A percentile compares a stretch with the other conserved stretches of the same genome.
Conservation (phyloP, 2,797 vertebrate genomes). For the Gymnocypris eckloni region DNA sequence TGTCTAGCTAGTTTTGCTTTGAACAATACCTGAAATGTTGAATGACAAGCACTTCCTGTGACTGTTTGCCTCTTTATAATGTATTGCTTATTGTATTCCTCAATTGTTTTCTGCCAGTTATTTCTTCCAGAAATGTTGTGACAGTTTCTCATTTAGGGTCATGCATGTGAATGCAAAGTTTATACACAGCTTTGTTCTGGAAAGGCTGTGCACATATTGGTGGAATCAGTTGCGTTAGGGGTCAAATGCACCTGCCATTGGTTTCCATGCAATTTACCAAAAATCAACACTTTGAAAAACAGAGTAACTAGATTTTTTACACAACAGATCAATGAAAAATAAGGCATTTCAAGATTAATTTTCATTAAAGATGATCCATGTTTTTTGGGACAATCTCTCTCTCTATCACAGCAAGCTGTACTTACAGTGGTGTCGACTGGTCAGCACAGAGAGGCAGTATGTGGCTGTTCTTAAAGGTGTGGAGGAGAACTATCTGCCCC, state of each 20-base stretch:
- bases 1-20: too few species aligned
- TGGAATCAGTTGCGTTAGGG: too few species aligned
- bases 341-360: neutral
- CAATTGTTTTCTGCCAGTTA: neutral
- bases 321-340: neutral
- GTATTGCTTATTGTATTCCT: too few species aligned
- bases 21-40: too few species aligned
- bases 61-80: too few species aligned
- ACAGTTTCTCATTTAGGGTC: neutral
- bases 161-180: neutral
- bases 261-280: neutral
- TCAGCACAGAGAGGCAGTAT: conserved; percentile 87
- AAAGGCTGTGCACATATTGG: neutral
- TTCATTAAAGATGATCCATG: too few species aligned
- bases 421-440: conserved; percentile 84
- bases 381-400: neutral
- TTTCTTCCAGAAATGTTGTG: neutral
- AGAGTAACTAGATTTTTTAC: neutral
- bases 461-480: conserved; percentile 79
- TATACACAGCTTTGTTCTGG: neutral
- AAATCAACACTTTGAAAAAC: neutral
- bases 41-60: too few species aligned
- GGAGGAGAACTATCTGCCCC: conserved; percentile 79
- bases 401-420: conserved; percentile 79
- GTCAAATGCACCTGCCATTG: neutral